Evolutionary conservation across 2,888 invertebrate genomes (phyloP).

Genomic region (Lithosia quadra): DNA sequence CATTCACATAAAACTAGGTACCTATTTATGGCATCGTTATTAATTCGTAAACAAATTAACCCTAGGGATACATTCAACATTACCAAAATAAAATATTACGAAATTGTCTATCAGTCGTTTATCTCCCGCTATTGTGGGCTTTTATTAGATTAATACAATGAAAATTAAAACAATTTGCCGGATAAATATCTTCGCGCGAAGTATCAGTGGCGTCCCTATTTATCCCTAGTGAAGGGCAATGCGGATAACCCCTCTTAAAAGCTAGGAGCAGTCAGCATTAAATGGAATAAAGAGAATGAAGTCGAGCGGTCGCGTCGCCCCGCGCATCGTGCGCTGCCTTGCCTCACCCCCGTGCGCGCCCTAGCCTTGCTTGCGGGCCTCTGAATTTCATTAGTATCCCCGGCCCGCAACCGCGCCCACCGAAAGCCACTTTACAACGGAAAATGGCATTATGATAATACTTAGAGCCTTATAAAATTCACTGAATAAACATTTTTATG

Average conservation of each 20-base stretch:
- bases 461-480: conserved; percentile 84
- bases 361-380: conserved; percentile 64
- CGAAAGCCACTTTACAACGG: conserved; percentile 85
- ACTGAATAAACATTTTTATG: conserved; percentile 83
- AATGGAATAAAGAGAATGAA: conserved; percentile 86
- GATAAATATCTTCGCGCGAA: conserved; percentile 85
- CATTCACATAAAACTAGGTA: not conserved
- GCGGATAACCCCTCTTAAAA: conserved; percentile 87
- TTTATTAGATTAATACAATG: conserved; percentile 86
- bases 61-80: conserved; percentile 65
- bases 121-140: conserved; percentile 81
- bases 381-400: conserved; percentile 85
- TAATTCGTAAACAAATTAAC: conserved; percentile 68
- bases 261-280: conserved; percentile 87
- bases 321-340: conserved; percentile 48
- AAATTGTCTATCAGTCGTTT: conserved; percentile 76
- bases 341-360: conserved; percentile 44
- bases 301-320: conserved; percentile 76
- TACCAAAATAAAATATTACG: conserved; percentile 75
- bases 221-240: conserved; percentile 84
- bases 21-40: conserved; percentile 29
- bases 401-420: conserved; percentile 71
- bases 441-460: conserved; percentile 86
- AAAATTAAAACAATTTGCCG: conserved; percentile 88
- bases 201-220: conserved; percentile 85